These are phyloP conservation scores for Exephanes ischioxanthus DNA, from an alignment of 2,888 invertebrate genomes.

Conservation along the genomic window DNA sequence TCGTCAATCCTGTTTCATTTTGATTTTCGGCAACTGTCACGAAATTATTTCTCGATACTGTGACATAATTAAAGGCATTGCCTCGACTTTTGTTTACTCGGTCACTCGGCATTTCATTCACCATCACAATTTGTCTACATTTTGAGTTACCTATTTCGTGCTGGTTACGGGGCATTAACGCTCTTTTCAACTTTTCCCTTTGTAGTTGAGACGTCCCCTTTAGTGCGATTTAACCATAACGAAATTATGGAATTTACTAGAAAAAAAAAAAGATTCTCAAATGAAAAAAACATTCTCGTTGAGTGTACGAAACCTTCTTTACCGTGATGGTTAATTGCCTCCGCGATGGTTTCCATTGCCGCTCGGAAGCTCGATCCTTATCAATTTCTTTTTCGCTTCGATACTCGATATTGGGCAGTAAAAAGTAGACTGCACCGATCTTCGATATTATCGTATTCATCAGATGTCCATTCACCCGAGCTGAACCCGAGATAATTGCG, in stretches of 20 bases:
- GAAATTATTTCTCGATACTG: not conserved
- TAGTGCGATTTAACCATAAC: no score
- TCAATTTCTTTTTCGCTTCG: not conserved
- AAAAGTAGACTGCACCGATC: not conserved
- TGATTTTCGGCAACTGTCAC: not conserved
- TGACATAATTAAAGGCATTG: no score
- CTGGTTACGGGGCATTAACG: no score
- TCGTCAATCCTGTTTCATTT: not conserved
- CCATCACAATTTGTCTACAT: not conserved
- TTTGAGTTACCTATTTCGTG: not conserved
- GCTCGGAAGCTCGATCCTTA: not conserved
- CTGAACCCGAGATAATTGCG: conserved; percentile 45
- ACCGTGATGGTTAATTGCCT: not conserved
- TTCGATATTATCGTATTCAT: not conserved
- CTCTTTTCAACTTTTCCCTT: no score
- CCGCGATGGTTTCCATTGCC: not conserved
- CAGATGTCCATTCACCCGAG: not conserved
- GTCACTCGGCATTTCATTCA: not conserved
- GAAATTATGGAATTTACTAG: no score
- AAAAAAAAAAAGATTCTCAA: not conserved
- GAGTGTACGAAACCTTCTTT: not conserved
- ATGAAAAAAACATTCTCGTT: not conserved
- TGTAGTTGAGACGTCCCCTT: no score
- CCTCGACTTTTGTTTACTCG: not conserved
- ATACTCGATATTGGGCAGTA: not conserved